Evolutionary conservation across 2,113 vertebrate species (phyloP).

Genomic region (Ahaetulla prasina): DNA sequence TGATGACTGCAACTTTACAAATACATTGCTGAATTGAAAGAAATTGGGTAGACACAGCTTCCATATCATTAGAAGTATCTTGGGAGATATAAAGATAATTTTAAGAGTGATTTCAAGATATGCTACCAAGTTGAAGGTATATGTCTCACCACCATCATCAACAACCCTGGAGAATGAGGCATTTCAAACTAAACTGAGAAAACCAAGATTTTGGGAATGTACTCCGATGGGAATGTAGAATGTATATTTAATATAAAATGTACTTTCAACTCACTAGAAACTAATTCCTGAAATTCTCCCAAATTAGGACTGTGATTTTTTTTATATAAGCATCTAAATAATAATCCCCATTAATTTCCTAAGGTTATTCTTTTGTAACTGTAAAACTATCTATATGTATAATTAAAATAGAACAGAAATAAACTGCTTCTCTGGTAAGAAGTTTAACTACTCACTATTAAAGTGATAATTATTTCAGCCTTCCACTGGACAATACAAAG

Average conservation of each 20-base stretch:
- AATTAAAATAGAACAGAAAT: conserved; percentile 10
- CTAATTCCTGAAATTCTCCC: conserved; percentile 51
- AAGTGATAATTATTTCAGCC: not conserved
- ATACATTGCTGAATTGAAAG: not conserved
- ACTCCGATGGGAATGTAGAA: not conserved
- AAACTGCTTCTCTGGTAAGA: not conserved
- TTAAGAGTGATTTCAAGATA: not conserved
- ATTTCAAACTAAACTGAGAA: not conserved
- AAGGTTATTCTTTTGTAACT: not conserved
- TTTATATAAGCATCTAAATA: conserved; percentile 38
- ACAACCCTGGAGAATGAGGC: not conserved
- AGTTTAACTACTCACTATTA: not conserved
- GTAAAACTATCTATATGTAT: not conserved
- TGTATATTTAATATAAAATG: not conserved
- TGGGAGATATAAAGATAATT: not conserved
- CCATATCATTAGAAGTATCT: not conserved
- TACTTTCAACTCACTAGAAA: conserved; percentile 59
- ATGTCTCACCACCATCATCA: not conserved
- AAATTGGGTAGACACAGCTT: not conserved
- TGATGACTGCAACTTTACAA: not conserved
- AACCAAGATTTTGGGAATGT: not conserved
- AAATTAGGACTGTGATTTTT: conserved; percentile 48
- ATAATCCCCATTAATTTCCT: conserved; percentile 22
- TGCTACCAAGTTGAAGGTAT: conserved; percentile 1
- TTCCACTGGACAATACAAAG: not conserved